A percentile compares a stretch with the other conserved stretches of the same genome.
These are phyloP conservation scores for Eulemur coronatus DNA, from an alignment of 2,797 vertebrate genomes.

Conservation along the genomic window DNA sequence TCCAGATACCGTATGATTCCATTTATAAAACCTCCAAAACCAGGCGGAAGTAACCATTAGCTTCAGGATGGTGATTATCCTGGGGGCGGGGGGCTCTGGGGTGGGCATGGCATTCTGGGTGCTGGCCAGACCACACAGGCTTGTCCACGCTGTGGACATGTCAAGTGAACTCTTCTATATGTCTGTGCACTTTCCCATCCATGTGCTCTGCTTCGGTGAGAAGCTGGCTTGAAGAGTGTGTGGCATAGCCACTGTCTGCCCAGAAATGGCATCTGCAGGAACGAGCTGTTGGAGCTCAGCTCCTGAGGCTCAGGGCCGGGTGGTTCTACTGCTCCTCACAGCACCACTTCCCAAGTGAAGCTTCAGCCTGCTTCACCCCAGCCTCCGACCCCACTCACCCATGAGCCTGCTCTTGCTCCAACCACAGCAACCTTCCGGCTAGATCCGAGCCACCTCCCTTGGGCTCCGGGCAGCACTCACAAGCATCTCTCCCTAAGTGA, in stretches of 20 bases:
- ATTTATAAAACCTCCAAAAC: not conserved
- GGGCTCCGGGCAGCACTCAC: not conserved
- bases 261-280: not conserved
- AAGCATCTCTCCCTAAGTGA: not conserved
- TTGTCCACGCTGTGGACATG: not conserved
- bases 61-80: too few species aligned
- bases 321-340: not conserved
- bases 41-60: not conserved
- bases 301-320: not conserved
- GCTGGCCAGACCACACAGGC: not conserved
- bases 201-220: not conserved
- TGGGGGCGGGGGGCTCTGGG: not conserved
- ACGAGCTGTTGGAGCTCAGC: not conserved
- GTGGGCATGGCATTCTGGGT: not conserved
- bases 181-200: not conserved
- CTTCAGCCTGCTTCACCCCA: not conserved
- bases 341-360: not conserved
- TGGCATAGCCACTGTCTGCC: not conserved
- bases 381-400: not conserved
- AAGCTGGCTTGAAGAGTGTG: not conserved
- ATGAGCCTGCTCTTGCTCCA: not conserved
- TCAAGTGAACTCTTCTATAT: not conserved
- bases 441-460: not conserved
- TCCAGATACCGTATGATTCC: not conserved
- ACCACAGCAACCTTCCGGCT: accelerated